Percentiles rank a stretch among this genome's conserved stretches.
These are phyloP conservation scores for Scaptomyza caliginosa DNA, from an alignment of 2,888 invertebrate species.

Conservation along the genomic window DNA sequence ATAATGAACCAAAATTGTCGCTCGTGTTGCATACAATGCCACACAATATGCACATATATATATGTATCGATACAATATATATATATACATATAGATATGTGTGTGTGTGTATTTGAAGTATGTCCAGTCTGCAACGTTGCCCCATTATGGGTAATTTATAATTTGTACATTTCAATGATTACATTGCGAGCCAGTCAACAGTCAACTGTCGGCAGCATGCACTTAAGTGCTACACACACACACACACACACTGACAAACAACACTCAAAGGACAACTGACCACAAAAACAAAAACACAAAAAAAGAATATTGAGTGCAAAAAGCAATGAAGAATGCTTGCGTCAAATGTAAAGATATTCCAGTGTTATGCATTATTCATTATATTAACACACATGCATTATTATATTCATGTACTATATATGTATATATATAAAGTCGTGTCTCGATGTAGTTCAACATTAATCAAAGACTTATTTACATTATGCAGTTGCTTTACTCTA, in stretches of 20 bases:
- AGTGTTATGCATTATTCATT: neutral
- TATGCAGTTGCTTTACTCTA: neutral
- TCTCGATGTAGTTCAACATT: neutral
- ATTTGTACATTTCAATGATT: constrained; percentile 77
- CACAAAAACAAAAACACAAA: neutral
- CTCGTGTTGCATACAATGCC: constrained; percentile 37
- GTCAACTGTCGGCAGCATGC: constrained; percentile 39
- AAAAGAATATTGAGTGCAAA: neutral
- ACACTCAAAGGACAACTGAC: neutral
- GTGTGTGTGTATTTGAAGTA: neutral
- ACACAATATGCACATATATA: neutral
- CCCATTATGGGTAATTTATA: constrained; percentile 76
- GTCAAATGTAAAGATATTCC: neutral
- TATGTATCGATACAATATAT: neutral
- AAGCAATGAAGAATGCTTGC: neutral
- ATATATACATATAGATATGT: neutral
- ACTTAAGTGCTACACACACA: constrained; percentile 20
- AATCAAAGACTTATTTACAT: neutral
- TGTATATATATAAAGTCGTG: neutral
- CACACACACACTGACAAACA: neutral
- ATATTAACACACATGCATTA: neutral
- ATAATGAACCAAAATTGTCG: constrained; percentile 77
- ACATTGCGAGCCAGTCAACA: constrained; percentile 40
- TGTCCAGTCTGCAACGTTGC: constrained; percentile 35
- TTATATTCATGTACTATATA: neutral